Evolutionary conservation across 2,888 invertebrate species (phyloP).

Genomic region (Charanyca ferruginea): DNA sequence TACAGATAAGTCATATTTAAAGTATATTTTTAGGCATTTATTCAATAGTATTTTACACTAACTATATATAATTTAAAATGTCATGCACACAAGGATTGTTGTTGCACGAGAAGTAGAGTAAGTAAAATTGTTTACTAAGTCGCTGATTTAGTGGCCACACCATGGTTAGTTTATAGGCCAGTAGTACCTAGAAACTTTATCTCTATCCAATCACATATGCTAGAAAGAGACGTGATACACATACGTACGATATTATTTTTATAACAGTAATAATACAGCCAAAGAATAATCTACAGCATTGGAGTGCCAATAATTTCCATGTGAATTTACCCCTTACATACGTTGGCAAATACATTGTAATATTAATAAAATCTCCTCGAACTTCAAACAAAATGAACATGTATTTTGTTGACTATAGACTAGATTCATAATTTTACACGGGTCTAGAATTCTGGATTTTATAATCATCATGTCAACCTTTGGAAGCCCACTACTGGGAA

Average conservation of each 20-base stretch:
- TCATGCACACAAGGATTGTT: too few relatives aligned
- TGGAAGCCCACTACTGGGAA: too few relatives aligned
- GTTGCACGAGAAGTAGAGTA: too few relatives aligned
- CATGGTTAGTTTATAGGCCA: conserved; percentile 38
- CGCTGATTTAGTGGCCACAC: conserved; percentile 49
- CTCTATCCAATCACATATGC: conserved; percentile 44
- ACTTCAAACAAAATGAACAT: not conserved
- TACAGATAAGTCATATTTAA: too few relatives aligned
- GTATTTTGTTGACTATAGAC: not conserved
- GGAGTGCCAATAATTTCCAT: conserved; percentile 45
- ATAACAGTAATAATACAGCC: conserved; percentile 30
- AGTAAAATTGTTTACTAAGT: not conserved
- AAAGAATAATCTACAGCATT: conserved; percentile 6
- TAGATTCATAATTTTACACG: not conserved
- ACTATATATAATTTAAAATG: too few relatives aligned
- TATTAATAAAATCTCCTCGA: conserved; percentile 24
- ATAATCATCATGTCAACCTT: too few relatives aligned
- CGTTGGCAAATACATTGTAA: conserved; percentile 27
- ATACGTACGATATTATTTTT: conserved; percentile 55
- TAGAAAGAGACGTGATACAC: conserved; percentile 53
- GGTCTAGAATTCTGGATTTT: not conserved
- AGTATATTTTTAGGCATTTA: too few relatives aligned
- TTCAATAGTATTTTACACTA: too few relatives aligned
- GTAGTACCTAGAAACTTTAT: conserved; percentile 54
- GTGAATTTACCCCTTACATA: conserved; percentile 41